Evolutionary conservation across 1,140 invertebrate species (phyloP).

Genomic region (Drosophila nasuta): DNA sequence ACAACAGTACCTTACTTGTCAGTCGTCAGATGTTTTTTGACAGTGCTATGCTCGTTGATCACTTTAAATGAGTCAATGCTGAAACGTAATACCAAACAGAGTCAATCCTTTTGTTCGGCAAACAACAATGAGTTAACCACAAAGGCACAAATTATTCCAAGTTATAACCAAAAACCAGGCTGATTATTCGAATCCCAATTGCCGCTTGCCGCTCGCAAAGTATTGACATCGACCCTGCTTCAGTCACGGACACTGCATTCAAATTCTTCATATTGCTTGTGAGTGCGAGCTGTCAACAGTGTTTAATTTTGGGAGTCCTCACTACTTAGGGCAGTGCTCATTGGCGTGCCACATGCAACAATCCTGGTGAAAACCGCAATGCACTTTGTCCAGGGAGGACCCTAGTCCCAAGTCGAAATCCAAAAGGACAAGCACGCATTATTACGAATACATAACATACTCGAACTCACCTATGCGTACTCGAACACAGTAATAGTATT

Average conservation of each 20-base stretch:
- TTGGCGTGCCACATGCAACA: conserved; percentile 72
- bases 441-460: conserved; percentile 34
- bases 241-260: conserved; percentile 51
- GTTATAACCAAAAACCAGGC: background rate
- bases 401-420: background rate
- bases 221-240: background rate
- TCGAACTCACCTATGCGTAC: background rate
- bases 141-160: conserved; percentile 57
- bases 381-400: conserved; percentile 66
- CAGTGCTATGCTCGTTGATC: conserved; percentile 57
- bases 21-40: conserved; percentile 17
- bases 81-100: conserved; percentile 49
- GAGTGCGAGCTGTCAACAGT: conserved; percentile 81
- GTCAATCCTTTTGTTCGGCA: conserved; percentile 59
- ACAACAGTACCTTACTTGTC: background rate
- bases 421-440: conserved; percentile 42
- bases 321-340: conserved; percentile 21
- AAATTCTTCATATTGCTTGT: conserved; percentile 72
- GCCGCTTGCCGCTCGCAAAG: background rate
- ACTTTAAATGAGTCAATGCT: conserved; percentile 79
- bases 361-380: conserved; percentile 70
- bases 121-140: conserved; percentile 59
- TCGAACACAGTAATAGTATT: conserved; percentile 17
- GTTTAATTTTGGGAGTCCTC: conserved; percentile 69
- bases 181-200: background rate